Evolutionary conservation across 2,797 vertebrate species (phyloP).

Genomic region (Zalophus californianus): DNA sequence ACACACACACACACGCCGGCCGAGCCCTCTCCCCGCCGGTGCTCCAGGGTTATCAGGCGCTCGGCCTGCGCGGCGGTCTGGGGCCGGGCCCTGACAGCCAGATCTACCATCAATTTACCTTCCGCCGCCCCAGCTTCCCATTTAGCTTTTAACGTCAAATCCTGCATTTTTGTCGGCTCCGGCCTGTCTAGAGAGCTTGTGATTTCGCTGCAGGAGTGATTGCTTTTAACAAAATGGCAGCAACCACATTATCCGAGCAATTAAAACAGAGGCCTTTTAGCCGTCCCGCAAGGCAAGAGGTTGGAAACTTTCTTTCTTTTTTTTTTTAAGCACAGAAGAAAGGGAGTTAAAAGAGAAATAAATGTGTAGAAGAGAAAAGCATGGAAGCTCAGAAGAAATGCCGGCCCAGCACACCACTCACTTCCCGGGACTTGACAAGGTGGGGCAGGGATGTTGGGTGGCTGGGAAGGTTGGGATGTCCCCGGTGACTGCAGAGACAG

Average conservation of each 20-base stretch:
- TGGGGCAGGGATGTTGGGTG: not conserved
- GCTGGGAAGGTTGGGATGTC: not conserved
- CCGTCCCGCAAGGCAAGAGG: not conserved
- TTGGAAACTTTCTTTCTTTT: not conserved
- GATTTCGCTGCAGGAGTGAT: slow-evolving; percentile 89
- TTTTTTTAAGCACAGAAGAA: slow-evolving; percentile 61
- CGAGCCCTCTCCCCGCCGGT: not conserved
- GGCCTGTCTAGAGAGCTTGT: slow-evolving; percentile 91
- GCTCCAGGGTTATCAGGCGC: slow-evolving; percentile 86
- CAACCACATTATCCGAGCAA: slow-evolving; percentile 88
- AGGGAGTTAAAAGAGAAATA: slow-evolving; percentile 14
- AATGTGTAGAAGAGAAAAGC: not conserved
- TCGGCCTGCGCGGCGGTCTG: slow-evolving; percentile 76
- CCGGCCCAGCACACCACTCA: not conserved
- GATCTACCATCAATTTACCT: slow-evolving; percentile 91
- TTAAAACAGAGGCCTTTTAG: slow-evolving; percentile 86
- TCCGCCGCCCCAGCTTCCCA: slow-evolving; percentile 87
- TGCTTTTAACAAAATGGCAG: slow-evolving; percentile 88
- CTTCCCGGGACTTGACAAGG: not conserved
- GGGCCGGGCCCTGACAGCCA: slow-evolving; percentile 89
- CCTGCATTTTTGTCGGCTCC: slow-evolving; percentile 93
- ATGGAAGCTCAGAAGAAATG: not conserved
- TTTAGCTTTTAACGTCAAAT: slow-evolving; percentile 94
- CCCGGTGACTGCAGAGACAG: rapidly evolving
- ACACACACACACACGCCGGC: not conserved